Conservation (phyloP, 2,113 vertebrate genomes). For the Recurvirostra avosetta region DNA sequence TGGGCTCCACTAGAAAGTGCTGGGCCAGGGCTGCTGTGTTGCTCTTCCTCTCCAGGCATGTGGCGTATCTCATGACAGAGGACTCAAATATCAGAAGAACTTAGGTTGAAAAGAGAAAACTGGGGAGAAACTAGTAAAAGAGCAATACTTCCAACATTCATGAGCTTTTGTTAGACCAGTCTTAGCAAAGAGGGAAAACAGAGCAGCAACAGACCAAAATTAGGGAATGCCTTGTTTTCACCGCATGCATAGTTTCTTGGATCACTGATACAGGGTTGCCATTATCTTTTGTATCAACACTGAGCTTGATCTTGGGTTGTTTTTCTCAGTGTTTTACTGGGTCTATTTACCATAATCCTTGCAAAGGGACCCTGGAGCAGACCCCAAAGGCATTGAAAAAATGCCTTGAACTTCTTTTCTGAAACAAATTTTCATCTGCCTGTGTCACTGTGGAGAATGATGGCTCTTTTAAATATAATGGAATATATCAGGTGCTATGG, state of each 20-base stretch:
- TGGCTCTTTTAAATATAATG: neutral
- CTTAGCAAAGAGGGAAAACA: neutral
- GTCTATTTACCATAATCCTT: neutral
- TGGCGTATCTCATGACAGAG: neutral
- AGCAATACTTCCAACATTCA: neutral
- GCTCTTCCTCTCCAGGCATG: neutral
- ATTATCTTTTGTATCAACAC: neutral
- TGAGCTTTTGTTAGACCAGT: neutral
- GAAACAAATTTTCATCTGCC: neutral
- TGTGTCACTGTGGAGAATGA: neutral
- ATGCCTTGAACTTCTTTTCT: neutral
- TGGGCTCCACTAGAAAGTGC: neutral
- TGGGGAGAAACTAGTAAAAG: neutral
- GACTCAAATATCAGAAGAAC: neutral
- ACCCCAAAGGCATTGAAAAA: neutral
- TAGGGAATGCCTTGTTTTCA: neutral
- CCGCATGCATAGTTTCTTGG: neutral
- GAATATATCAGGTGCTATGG: neutral
- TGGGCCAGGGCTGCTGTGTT: fast-evolving
- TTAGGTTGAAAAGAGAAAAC: neutral
- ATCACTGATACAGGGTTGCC: neutral
- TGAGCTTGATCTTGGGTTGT: neutral
- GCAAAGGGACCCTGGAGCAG: neutral
- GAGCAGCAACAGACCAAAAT: neutral
- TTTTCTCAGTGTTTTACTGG: neutral